Evolutionary conservation across 2,888 invertebrate species (phyloP), one percentile per base, ranked within the genome.

Genomic region (Pollenia labialis): DNA sequence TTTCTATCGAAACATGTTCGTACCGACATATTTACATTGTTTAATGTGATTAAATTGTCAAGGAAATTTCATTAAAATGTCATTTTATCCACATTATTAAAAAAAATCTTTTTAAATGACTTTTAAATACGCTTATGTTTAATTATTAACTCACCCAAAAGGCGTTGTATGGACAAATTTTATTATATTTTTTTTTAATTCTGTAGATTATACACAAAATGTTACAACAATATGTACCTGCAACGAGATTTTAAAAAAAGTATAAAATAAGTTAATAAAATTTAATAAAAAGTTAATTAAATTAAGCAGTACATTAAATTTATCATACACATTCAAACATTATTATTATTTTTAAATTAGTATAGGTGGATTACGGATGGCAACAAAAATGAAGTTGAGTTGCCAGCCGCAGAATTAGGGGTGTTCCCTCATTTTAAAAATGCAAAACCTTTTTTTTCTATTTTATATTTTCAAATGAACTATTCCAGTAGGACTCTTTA

Each of bases 41-140:
- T 66, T 66, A 14, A 62, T 32, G 46, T 32, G 11, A 80, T 68
- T 71, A 62, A 60, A 69, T 58, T 60, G 69, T 66, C 56, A 64
- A 4, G 14, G 6, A 40, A 44, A 64, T 50, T 16, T 48, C 42
- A 69, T 14, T 42, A 48, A 64, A 64, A 32, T 64, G 32, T 66
- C 64, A 66, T 12, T 48, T 16, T 9, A 12, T 46, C 14, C 54
- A 16, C 32, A 40, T 52, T 60, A 68, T 75, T 50, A 68, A 60
- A 42, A 60, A 42, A 16, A 50, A 54, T 42, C 7, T 54, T 40
- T 48, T 1, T 42, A 18, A 52, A 64, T 32, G 44, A 12, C 16
- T 23, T 23, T 9, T 12, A 23, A 64, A 11, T 32, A 62, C 8
- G 44, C 18, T 52, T 46, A 46, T 56, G 16, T 14, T 6, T 4